phyloP scores from a whole-genome alignment of 2,797 vertebrate genomes.

The Steatocranus sp. region DNA sequence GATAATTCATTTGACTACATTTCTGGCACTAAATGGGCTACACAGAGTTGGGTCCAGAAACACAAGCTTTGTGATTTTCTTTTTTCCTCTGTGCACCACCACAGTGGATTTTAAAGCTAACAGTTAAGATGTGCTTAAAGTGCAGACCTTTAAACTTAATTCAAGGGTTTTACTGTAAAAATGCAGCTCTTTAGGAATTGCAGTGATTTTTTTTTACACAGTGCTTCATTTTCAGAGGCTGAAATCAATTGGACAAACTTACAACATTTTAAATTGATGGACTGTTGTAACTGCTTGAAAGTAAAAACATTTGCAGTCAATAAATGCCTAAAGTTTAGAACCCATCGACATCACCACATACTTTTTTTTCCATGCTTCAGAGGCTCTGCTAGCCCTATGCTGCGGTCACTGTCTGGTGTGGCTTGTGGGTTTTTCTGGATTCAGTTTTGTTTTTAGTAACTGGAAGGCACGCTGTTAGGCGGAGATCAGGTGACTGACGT shows the following conservation, averaged over 20 bases:
- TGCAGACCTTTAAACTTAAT: background rate
- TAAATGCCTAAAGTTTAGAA: background rate
- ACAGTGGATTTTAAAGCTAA: background rate
- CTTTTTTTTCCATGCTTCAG: background rate
- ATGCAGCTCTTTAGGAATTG: background rate
- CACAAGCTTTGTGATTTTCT: background rate
- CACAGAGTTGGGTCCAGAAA: background rate
- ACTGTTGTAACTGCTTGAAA: background rate
- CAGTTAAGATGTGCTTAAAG: background rate
- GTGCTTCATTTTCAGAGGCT: background rate
- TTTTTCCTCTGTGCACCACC: background rate
- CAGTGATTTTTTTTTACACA: background rate
- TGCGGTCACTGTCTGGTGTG: rapidly evolving
- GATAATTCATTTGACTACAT: background rate
- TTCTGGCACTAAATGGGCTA: background rate
- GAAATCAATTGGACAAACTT: background rate
- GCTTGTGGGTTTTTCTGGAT: background rate
- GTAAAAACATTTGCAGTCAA: background rate
- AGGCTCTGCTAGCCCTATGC: background rate
- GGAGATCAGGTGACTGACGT: background rate
- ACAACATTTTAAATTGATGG: background rate
- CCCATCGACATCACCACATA: background rate
- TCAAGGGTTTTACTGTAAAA: background rate
- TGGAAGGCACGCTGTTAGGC: background rate
- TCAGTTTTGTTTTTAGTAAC: background rate